These are phyloP conservation scores for Leucophora obtusa DNA, from an alignment of 2,888 invertebrate species.

Conservation along the genomic window DNA sequence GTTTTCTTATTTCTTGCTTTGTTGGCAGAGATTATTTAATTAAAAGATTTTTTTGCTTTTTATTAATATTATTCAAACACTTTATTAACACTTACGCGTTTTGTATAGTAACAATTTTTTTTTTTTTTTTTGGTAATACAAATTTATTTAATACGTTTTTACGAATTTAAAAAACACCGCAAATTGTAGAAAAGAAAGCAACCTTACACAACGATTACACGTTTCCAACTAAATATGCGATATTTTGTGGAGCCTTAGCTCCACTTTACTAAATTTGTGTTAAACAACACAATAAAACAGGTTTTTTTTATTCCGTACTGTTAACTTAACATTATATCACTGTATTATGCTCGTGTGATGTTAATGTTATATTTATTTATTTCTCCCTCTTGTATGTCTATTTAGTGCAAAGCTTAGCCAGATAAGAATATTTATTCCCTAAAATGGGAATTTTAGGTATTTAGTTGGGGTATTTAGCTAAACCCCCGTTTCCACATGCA, in stretches of 20 bases:
- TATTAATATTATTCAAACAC: constrained; percentile 2
- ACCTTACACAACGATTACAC: constrained; percentile 23
- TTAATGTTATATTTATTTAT: neutral
- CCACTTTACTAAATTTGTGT: constrained; percentile 29
- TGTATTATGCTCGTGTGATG: neutral
- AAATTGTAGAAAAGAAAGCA: neutral
- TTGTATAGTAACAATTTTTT: constrained; percentile 8
- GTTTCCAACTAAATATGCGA: constrained; percentile 48
- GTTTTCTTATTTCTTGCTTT: neutral
- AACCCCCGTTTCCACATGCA: too few species aligned
- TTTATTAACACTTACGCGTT: constrained; percentile 36
- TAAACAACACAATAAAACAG: constrained; percentile 19
- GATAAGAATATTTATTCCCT: neutral
- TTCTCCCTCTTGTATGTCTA: neutral
- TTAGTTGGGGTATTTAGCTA: too few species aligned
- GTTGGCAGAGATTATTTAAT: neutral
- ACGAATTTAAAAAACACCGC: constrained; percentile 21
- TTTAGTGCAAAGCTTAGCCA: neutral
- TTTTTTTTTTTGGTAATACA: neutral
- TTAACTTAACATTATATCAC: constrained; percentile 10
- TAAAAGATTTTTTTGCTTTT: neutral
- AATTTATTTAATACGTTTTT: constrained; percentile 17
- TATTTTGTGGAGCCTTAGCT: constrained; percentile 38
- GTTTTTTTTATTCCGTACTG: constrained; percentile 14
- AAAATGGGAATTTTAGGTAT: too few species aligned